phyloP scores from a whole-genome alignment of 2,113 vertebrate genomes.

The Podocnemis expansa region DNA sequence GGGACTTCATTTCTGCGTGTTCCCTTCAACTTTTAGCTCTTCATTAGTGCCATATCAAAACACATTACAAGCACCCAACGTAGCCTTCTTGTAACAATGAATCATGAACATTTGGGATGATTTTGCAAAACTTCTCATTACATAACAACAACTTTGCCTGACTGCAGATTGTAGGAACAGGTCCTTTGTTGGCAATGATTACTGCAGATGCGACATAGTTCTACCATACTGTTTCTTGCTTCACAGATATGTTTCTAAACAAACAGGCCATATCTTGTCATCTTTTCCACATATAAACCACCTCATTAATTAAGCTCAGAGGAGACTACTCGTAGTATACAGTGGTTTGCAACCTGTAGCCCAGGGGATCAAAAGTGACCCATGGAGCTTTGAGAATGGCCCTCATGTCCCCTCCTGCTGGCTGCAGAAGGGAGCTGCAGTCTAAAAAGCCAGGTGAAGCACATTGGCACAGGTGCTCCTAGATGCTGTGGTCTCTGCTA shows the following conservation, averaged over 20 bases:
- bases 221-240: slow-evolving; percentile 45
- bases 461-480: no score
- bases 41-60: neutral
- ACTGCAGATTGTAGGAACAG: slow-evolving; percentile 64
- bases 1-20: neutral
- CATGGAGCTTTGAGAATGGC: no score
- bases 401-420: no score
- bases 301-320: slow-evolving; percentile 68
- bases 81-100: slow-evolving; percentile 21
- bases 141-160: slow-evolving; percentile 68
- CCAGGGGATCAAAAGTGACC: no score
- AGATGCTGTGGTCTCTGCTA: no score
- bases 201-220: slow-evolving; percentile 60
- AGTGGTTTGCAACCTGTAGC: no score
- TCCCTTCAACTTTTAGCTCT: neutral
- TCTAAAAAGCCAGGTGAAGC: no score
- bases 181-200: slow-evolving; percentile 56
- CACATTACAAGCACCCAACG: neutral
- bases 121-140: slow-evolving; percentile 61
- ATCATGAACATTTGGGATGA: neutral
- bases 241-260: slow-evolving; percentile 55
- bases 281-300: slow-evolving; percentile 42
- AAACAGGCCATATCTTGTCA: slow-evolving; percentile 59
- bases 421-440: no score
- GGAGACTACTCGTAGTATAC: neutral